Percentiles rank a stretch among this genome's conserved stretches.
Evolutionary conservation across 2,888 invertebrate genomes (phyloP).

Genomic region (Diarsia dahlii): DNA sequence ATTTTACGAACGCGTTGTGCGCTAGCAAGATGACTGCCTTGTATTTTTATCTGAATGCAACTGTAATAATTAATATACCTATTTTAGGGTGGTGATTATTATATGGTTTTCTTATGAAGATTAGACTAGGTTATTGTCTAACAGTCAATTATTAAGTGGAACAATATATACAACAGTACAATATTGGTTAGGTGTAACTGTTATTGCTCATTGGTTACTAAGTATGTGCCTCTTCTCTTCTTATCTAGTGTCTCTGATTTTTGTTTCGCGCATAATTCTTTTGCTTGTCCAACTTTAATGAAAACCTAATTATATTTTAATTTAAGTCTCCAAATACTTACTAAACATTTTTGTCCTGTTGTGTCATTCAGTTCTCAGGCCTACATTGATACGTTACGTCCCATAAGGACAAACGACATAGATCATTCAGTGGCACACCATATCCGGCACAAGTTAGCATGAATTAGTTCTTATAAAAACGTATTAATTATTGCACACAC

Average conservation of each 20-base stretch:
- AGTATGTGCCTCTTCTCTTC: neutral
- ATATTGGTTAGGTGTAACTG: neutral
- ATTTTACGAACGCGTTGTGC: neutral
- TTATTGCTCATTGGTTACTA: neutral
- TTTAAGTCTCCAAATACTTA: conserved; percentile 1
- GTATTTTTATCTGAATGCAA: neutral
- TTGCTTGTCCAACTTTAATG: neutral
- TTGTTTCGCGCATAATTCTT: neutral
- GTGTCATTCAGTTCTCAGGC: conserved; percentile 21
- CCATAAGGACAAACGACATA: conserved; percentile 41
- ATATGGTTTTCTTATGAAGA: neutral
- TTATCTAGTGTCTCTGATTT: neutral
- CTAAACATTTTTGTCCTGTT: neutral
- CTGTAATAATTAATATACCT: neutral
- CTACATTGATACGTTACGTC: conserved; percentile 7
- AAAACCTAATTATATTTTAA: neutral
- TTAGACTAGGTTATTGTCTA: neutral
- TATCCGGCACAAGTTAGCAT: conserved; percentile 38
- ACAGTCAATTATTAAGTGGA: neutral
- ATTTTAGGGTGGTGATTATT: neutral
- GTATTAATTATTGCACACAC: conserved; percentile 45
- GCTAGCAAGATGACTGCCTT: neutral
- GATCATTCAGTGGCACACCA: conserved; percentile 33
- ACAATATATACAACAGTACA: no score
- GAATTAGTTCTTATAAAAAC: conserved; percentile 45